Percentiles rank a stretch among this genome's conserved stretches.
phyloP scores from a whole-genome alignment of 1,140 invertebrate genomes.

The Mactra quadrangularis region DNA sequence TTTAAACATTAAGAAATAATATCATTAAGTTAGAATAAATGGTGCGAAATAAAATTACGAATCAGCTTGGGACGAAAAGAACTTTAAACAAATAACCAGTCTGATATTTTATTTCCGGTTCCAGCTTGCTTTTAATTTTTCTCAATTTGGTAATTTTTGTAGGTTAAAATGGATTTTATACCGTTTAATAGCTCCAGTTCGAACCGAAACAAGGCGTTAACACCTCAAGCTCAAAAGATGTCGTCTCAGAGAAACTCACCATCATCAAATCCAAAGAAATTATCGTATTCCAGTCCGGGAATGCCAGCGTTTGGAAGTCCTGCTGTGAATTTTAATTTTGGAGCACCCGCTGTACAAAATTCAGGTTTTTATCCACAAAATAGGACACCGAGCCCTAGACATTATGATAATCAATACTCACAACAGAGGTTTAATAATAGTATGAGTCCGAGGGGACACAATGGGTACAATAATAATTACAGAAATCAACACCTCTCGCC shows the following conservation, averaged over 20 bases:
- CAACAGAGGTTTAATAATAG: not conserved
- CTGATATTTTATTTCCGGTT: conserved; percentile 35
- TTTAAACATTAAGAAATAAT: too few relatives aligned
- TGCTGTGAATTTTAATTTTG: conserved; percentile 53
- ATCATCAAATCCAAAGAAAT: not conserved
- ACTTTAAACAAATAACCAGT: too few relatives aligned
- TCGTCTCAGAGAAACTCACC: conserved; percentile 6
- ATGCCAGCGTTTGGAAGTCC: conserved; percentile 50
- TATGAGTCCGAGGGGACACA: not conserved
- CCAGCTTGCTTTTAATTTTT: not conserved
- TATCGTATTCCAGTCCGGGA: conserved; percentile 21
- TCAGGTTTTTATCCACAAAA: not conserved
- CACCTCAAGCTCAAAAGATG: conserved; percentile 12
- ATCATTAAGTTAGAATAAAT: too few relatives aligned
- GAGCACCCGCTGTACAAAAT: conserved; percentile 26
- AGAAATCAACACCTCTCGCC: conserved; percentile 4
- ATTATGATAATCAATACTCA: conserved; percentile 29
- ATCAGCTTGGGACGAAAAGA: too few relatives aligned
- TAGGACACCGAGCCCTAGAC: conserved; percentile 38
- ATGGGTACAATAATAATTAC: conserved; percentile 1
- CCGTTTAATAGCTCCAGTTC: conserved; percentile 18
- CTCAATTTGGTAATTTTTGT: not conserved
- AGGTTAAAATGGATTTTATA: conserved; percentile 50
- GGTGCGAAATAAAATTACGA: too few relatives aligned
- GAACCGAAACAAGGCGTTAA: conserved; percentile 8